A percentile compares a stretch with the other conserved stretches of the same genome.
These are phyloP conservation scores for Psittacula echo DNA, from an alignment of 2,797 vertebrate species.

Conservation along the genomic window DNA sequence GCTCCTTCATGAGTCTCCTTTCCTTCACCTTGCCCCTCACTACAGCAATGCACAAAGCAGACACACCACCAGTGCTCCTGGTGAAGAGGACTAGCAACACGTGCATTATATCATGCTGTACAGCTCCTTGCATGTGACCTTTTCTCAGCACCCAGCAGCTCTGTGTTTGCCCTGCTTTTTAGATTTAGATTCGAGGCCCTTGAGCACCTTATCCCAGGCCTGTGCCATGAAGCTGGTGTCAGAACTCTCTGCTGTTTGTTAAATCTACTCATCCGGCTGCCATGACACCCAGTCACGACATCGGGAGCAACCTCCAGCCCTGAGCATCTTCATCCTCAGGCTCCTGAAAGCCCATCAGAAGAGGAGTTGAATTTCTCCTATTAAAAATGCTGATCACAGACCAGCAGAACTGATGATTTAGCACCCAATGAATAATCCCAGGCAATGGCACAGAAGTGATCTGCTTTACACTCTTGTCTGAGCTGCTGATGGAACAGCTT, in stretches of 20 bases:
- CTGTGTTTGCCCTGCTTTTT: not conserved
- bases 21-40: not conserved
- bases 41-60: not conserved
- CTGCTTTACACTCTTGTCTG: not conserved
- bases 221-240: not conserved
- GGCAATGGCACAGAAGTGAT: not conserved
- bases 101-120: rapidly evolving
- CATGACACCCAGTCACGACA: not conserved
- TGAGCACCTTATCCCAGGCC: rapidly evolving
- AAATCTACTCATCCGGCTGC: not conserved
- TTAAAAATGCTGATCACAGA: not conserved
- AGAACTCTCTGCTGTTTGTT: not conserved
- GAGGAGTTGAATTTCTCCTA: not conserved
- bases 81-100: not conserved
- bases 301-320: not conserved
- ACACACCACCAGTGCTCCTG: not conserved
- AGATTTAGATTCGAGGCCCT: not conserved
- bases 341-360: not conserved
- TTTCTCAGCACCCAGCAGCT: not conserved
- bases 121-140: rapidly evolving
- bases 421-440: not conserved
- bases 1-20: not conserved
- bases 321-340: not conserved
- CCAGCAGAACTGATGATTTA: constrained; percentile 19
- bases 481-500: constrained; percentile 38